phyloP scores from a whole-genome alignment of 2,113 vertebrate species.

The Halcyon senegalensis region DNA sequence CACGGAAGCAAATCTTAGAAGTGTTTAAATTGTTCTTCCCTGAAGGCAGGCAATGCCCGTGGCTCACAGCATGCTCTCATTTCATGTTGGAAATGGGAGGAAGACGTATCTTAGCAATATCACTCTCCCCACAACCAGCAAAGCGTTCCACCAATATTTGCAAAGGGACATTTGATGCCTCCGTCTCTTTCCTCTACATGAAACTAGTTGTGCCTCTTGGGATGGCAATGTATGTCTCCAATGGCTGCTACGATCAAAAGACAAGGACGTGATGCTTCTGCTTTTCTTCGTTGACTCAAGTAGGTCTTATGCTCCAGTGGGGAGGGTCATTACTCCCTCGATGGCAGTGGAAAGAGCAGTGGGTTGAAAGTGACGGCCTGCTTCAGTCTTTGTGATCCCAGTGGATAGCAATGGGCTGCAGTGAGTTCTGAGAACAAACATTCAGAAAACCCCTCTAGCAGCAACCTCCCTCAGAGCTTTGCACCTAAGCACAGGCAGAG shows the following conservation, averaged over 20 bases:
- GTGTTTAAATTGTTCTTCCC: slow-evolving; percentile 8
- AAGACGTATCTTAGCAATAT: neutral
- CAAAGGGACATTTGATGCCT: neutral
- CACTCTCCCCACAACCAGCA: neutral
- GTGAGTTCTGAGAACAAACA: neutral
- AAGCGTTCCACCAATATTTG: neutral
- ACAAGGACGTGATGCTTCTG: neutral
- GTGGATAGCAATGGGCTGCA: neutral
- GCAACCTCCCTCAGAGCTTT: neutral
- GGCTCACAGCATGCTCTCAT: neutral
- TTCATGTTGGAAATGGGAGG: neutral
- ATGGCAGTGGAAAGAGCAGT: neutral
- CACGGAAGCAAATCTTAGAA: neutral
- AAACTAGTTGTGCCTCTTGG: neutral
- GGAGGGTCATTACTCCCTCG: neutral
- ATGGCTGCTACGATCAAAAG: neutral
- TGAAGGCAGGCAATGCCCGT: slow-evolving; percentile 10
- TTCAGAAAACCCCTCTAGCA: neutral
- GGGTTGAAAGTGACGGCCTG: neutral
- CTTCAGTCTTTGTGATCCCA: neutral
- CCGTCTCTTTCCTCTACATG: neutral
- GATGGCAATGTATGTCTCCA: neutral
- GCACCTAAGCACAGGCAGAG: neutral
- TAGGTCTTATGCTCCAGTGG: neutral
- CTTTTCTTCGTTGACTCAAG: neutral